Evolutionary conservation across 2,797 vertebrate species (phyloP).

Genomic region (Neomorphus geoffroyi): DNA sequence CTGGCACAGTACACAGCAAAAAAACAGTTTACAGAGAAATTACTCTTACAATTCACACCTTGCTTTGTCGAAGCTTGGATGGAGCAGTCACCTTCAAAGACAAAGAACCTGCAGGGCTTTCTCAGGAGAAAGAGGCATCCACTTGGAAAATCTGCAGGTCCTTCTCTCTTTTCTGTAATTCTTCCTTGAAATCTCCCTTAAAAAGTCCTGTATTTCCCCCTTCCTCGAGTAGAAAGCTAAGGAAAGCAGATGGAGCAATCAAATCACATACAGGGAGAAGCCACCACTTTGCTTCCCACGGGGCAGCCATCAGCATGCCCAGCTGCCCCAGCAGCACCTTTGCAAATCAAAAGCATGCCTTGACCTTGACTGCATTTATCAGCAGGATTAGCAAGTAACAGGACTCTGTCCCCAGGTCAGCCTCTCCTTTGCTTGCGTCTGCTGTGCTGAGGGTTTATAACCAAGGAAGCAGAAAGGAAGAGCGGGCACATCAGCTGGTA

Average conservation of each 20-base stretch:
- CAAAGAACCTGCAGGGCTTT: not conserved
- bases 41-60: not conserved
- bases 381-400: not conserved
- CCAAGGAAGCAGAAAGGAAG: not conserved
- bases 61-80: not conserved
- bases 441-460: not conserved
- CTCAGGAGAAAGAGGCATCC: not conserved
- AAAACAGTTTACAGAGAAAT: not conserved
- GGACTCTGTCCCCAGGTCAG: not conserved
- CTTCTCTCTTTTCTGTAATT: not conserved
- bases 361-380: not conserved
- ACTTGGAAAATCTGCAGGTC: not conserved
- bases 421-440: not conserved
- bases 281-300: not conserved
- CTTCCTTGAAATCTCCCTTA: not conserved
- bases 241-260: not conserved
- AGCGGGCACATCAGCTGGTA: conserved; percentile 61
- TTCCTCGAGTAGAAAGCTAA: not conserved
- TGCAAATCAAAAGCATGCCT: not conserved
- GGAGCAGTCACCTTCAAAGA: not conserved
- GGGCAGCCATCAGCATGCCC: not conserved
- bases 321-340: not conserved
- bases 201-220: not conserved
- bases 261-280: not conserved
- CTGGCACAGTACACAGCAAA: not conserved